phyloP scores from a whole-genome alignment of 2,888 invertebrate species.

The Trichopria drosophilae region DNA sequence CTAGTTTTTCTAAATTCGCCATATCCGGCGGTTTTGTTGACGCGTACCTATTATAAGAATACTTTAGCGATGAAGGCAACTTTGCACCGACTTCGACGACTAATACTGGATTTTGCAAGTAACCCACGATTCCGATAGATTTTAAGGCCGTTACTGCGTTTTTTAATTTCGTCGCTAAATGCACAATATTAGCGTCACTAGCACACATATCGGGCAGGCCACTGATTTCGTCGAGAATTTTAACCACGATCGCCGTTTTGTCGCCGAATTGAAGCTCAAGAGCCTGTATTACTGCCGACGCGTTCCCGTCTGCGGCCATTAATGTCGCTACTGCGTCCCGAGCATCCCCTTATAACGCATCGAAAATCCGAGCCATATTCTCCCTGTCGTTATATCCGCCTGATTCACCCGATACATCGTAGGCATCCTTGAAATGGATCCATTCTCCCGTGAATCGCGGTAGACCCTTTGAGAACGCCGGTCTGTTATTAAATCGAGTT shows the following conservation, averaged over 20 bases:
- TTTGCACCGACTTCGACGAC: neutral
- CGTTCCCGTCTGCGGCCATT: no score
- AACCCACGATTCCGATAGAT: neutral
- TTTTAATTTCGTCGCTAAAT: conserved; percentile 6
- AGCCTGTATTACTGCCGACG: neutral
- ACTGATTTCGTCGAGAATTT: conserved; percentile 7
- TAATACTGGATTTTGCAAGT: conserved; percentile 5
- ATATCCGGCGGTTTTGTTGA: neutral
- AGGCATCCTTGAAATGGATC: no score
- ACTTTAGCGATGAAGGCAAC: neutral
- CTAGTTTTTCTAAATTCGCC: conserved; percentile 1
- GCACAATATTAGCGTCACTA: neutral
- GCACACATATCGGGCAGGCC: neutral
- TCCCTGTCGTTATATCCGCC: no score
- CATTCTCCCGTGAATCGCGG: no score
- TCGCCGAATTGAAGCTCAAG: neutral
- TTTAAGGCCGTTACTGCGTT: neutral
- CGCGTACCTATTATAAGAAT: neutral
- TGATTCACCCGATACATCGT: no score
- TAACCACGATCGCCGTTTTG: neutral
- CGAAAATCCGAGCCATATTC: no score
- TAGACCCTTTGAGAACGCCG: no score
- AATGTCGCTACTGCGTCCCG: no score
- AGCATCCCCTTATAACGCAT: no score
- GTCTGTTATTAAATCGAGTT: no score